Conservation (phyloP, 2,797 vertebrate genomes). For the Rhabdophis nuchalis region DNA sequence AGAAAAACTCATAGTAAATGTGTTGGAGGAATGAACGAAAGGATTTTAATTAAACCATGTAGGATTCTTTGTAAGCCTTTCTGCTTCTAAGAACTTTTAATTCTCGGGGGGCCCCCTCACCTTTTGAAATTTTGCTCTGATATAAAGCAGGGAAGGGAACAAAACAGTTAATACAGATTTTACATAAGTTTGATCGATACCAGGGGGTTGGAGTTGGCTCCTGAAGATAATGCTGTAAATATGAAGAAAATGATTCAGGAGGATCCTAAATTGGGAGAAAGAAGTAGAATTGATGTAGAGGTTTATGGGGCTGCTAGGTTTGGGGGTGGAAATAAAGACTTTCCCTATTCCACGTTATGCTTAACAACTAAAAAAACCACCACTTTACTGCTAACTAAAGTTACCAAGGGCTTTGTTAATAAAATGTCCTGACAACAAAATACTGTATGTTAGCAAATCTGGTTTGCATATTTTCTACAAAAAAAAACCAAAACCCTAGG, state of each 20-base stretch:
- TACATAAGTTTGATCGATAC: neutral
- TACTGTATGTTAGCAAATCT: neutral
- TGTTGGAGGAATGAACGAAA: neutral
- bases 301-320: neutral
- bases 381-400: neutral
- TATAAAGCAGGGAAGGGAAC: neutral
- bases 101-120: neutral
- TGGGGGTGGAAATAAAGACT: neutral
- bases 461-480: neutral
- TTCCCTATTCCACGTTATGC: neutral
- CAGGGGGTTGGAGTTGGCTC: too few relatives aligned
- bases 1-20: neutral
- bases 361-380: neutral
- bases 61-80: neutral
- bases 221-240: neutral
- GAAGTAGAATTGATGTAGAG: neutral
- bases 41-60: neutral
- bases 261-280: neutral
- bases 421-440: neutral
- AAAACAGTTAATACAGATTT: neutral
- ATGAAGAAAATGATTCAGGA: neutral
- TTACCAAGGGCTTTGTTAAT: neutral
- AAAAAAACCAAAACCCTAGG: too few relatives aligned
- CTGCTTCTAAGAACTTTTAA: neutral
- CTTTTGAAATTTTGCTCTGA: neutral